Evolutionary conservation across 2,888 invertebrate genomes (phyloP), one percentile per base, ranked within the genome.

Genomic region (Apamea epomidion): DNA sequence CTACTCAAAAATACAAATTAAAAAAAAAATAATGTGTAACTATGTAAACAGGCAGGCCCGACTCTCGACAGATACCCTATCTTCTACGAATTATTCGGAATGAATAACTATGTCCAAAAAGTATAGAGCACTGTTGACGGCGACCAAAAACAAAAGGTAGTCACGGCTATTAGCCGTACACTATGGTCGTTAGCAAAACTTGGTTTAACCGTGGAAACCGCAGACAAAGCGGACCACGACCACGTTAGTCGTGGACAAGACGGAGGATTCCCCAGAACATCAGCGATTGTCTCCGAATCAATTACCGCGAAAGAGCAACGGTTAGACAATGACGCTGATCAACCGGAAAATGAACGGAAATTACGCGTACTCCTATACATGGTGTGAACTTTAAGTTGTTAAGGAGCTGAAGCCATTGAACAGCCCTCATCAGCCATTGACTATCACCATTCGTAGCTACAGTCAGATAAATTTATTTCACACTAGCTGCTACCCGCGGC

Each of bases 281-380:
- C 48, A 51, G 25, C 78, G 69, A 85, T 89, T 86, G 82, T 84
- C 82, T 68, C 68, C 77, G 51, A 87, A 90, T 89, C 88, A 90
- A 87, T 90, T 80, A 82, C 42, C 70, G 29, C 72, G 79, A 86
- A 29, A 48, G 68, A 74, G 54, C 78, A 79, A 80, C 81, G 78
- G 82, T 82, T 45, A 76, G 29, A 87, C 89, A 89, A 90, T 84
- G 75, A n/a, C 60, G 69, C 64, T 77, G 74, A 74, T 60, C 60
- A 42, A 84, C 82, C 90, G 86, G 81, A 75, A 89, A 89, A 90
- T 86, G 60, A 81, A 83, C 88, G 90, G 89, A 87, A 89, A 89
- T 78, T 89, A 89, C 89, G 86, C 81, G 69, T n/a, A 65, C n/a
- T 6, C 60, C 64, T 68, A 62, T 70, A 62, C 10, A 5, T 42